Conservation (phyloP, 2,888 invertebrate genomes). For the Lasioglossum lativentre region DNA sequence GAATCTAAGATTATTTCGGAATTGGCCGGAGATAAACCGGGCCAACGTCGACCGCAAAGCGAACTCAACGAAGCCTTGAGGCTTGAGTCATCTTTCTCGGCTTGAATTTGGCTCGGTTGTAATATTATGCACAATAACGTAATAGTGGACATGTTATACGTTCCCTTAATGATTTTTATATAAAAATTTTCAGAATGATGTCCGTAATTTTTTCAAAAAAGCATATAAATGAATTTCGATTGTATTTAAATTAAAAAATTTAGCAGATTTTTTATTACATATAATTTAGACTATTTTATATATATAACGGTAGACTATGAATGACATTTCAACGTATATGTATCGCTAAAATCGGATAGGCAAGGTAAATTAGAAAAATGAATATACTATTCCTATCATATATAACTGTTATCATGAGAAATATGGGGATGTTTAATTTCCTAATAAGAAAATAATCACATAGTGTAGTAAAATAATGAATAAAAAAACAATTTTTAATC, state of each 20-base stretch:
- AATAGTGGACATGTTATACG: conserved; percentile 51
- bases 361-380: background rate
- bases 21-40: conserved; percentile 81
- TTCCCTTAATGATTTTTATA: conserved; percentile 14
- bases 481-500: background rate
- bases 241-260: background rate
- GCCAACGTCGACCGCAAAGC: conserved; percentile 77
- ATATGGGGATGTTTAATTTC: background rate
- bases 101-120: conserved; percentile 65
- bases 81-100: conserved; percentile 76
- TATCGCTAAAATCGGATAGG: background rate
- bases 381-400: background rate
- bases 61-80: conserved; percentile 79
- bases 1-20: conserved; percentile 82
- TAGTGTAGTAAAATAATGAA: background rate
- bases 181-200: background rate
- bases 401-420: background rate
- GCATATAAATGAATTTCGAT: background rate
- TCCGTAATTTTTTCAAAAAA: background rate
- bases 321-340: background rate
- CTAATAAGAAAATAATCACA: background rate
- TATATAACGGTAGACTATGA: background rate
- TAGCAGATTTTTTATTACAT: background rate
- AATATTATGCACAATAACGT: conserved; percentile 72
- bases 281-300: background rate